Percentiles rank a stretch among this genome's conserved stretches.
Evolutionary conservation across 2,113 vertebrate genomes (phyloP).

Genomic region (Micromys minutus): DNA sequence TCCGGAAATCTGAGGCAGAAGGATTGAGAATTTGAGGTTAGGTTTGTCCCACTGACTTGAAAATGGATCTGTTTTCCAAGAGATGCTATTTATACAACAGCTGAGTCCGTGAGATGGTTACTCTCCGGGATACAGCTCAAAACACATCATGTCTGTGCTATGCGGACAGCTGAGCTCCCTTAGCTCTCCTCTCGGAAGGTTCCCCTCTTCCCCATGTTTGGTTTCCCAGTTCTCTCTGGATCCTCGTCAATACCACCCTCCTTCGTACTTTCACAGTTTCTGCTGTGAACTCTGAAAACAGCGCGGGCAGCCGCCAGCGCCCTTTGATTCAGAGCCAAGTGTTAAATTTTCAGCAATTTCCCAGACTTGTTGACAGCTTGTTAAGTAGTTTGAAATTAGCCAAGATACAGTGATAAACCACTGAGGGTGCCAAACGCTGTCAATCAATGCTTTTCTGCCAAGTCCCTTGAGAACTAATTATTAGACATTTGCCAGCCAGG

Average conservation of each 20-base stretch:
- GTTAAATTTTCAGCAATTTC: background rate
- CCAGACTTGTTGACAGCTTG: background rate
- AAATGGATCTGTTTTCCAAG: background rate
- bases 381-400: background rate
- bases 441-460: background rate
- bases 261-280: background rate
- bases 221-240: background rate
- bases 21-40: background rate
- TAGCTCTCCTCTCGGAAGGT: background rate
- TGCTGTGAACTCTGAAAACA: background rate
- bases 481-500: background rate
- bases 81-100: background rate
- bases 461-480: background rate
- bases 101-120: background rate
- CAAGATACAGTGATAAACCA: background rate
- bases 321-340: background rate
- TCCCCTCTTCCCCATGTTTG: background rate
- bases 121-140: background rate
- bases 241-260: background rate
- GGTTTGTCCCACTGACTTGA: background rate
- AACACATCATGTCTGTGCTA: background rate
- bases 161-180: background rate
- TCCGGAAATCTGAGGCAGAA: background rate
- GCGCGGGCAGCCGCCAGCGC: background rate
- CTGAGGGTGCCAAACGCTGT: background rate